Evolutionary conservation across 2,797 vertebrate genomes (phyloP).

Genomic region (Sebastes elongatus): DNA sequence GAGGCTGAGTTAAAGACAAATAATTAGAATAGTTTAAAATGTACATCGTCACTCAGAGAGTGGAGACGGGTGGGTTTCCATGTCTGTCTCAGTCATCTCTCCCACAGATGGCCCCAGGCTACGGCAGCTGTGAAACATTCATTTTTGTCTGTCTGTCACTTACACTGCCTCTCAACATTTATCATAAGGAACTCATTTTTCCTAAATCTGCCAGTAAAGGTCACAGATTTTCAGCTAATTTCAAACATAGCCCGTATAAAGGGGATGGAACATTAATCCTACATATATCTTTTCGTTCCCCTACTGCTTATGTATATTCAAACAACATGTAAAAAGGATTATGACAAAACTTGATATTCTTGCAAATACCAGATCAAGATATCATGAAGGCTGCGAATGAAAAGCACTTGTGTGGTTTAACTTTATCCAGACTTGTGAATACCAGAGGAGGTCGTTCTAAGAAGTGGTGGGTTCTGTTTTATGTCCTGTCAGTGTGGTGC

Average conservation of each 20-base stretch:
- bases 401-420: conserved; percentile 80
- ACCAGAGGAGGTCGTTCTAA: conserved; percentile 68
- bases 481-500: conserved; percentile 53
- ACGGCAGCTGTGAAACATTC: conserved; percentile 70
- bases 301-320: conserved; percentile 63
- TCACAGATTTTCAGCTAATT: conserved; percentile 56
- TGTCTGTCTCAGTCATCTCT: conserved; percentile 52
- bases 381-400: conserved; percentile 74
- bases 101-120: conserved; percentile 56
- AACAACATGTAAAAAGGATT: conserved; percentile 71
- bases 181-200: conserved; percentile 66
- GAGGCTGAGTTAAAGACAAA: conserved; percentile 33
- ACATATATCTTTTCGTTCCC: conserved; percentile 56
- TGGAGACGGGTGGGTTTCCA: conserved; percentile 44
- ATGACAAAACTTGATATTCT: conserved; percentile 73
- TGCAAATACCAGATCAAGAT: conserved; percentile 77
- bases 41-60: conserved; percentile 29
- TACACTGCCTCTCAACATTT: conserved; percentile 53
- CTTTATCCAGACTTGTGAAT: conserved; percentile 77
- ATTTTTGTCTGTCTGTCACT: conserved; percentile 69
- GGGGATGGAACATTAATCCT: conserved; percentile 55
- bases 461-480: conserved; percentile 62
- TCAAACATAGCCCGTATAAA: conserved; percentile 53
- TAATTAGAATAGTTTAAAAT: conserved; percentile 39
- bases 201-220: conserved; percentile 43